Base-by-base conservation (phyloP, 2,888 invertebrate genomes). In the Lacanobia oleracea region DNA sequence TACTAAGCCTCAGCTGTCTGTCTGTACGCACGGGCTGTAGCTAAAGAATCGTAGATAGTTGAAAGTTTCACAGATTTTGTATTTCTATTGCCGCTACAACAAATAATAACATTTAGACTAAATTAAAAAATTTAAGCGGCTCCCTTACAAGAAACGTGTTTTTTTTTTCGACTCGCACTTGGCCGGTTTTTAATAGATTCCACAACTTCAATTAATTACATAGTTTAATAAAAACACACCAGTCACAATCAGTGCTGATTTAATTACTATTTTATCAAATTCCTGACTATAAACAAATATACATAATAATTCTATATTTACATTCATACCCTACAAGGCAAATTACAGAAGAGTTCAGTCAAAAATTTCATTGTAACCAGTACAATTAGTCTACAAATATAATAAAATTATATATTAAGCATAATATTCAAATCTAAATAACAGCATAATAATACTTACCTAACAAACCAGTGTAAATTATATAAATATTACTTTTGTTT, bases 321-420 rank as follows among this genome's bases (percentile, higher is more conserved):
- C 48, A 75, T 60, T 50, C 12, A 33, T 21, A 50, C 8, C 14
- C 4, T 33, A 43, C 23, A 21, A 62, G 18, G 27, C 43, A 61
- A 59, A 54, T 27, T 59, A 67, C 9, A 62, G 67, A 64, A 59
- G 59, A n/a, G 69, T 53, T 74, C 74, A 65, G 72, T 72, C 73
- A 69, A 76, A 79, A 78, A 82, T 78, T 72, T 73, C 27, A 86
- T 87, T 88, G 89, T 87, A 89, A 73, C 89, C 90, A 77, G 91
- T 91, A 91, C 89, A 89, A 88, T 83, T 67, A 75, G 86, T 87
- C 86, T 85, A 78, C 62, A 84, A 85, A 73, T 77, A 68, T 62
- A 77, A 63, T 48, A 16, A 48, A 16, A 48, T 67, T 56, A 73
- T 67, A 51, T 64, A 76, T 72, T 77, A 71, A 54, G 63, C 21